Conservation (phyloP, 2,797 vertebrate genomes). For the Erpetoichthys calabaricus region DNA sequence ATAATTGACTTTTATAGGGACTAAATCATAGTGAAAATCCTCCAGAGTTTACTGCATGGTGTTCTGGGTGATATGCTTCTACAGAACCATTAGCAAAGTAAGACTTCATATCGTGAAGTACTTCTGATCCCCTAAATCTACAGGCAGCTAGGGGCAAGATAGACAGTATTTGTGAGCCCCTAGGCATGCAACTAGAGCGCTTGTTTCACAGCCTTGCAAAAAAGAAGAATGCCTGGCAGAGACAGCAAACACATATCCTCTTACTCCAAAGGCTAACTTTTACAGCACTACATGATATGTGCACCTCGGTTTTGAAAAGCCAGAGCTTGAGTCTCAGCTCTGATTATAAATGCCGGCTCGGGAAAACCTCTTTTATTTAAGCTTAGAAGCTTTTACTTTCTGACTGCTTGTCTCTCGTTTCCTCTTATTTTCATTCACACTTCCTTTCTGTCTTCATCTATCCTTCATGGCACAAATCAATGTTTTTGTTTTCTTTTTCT, state of each 20-base stretch:
- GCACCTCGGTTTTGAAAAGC: not conserved
- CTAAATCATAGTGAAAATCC: too few relatives aligned
- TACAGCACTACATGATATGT: not conserved
- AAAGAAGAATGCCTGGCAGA: not conserved
- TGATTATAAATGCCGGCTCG: conserved; percentile 3
- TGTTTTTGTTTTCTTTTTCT: conserved; percentile 1
- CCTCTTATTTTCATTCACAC: not conserved
- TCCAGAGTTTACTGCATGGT: too few relatives aligned
- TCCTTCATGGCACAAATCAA: conserved; percentile 1
- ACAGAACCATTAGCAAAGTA: not conserved
- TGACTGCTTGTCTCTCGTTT: too few relatives aligned
- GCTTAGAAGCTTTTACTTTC: conserved; percentile 1
- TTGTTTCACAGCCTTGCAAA: not conserved
- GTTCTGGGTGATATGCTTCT: too few relatives aligned
- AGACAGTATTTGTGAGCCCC: too few relatives aligned
- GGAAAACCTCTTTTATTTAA: not conserved
- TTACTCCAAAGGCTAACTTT: not conserved
- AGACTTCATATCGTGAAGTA: not conserved
- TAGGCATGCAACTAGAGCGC: not conserved
- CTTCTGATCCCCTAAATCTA: not conserved
- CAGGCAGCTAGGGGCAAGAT: not conserved
- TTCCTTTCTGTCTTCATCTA: not conserved
- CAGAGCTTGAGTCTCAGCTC: not conserved
- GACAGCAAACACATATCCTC: not conserved
- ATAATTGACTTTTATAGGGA: too few relatives aligned